A percentile compares a stretch with the other conserved stretches of the same genome.
Evolutionary conservation across 2,888 invertebrate species (phyloP).

Genomic region (Sepioteuthis lessoniana): DNA sequence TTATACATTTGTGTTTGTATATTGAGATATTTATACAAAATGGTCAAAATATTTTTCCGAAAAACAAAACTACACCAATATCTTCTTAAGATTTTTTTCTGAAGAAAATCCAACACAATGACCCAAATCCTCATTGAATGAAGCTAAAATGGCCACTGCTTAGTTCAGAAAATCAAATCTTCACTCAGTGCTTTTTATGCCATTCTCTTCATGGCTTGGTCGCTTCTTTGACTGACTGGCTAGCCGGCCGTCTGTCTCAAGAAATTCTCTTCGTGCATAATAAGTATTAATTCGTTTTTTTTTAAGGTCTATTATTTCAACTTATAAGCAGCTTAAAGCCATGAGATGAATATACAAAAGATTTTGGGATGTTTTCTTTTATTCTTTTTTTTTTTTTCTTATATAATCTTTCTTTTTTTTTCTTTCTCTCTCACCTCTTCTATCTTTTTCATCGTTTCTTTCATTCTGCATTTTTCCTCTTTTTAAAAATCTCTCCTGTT

Average conservation of each 20-base stretch:
- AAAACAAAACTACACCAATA: neutral
- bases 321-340: conserved; percentile 21
- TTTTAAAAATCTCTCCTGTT: too few species aligned
- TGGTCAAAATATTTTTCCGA: neutral
- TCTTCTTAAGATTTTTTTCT: neutral
- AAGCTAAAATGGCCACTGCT: neutral
- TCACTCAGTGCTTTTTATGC: neutral
- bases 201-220: neutral
- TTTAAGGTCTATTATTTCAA: neutral
- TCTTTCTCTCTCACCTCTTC: too few species aligned
- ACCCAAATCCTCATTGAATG: neutral
- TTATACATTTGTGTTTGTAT: neutral
- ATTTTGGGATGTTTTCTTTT: neutral
- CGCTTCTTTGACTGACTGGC: neutral
- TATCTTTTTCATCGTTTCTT: too few species aligned
- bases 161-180: neutral
- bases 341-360: conserved; percentile 17
- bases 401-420: neutral
- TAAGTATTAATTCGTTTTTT: neutral
- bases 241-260: neutral
- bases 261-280: neutral
- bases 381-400: neutral
- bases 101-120: conserved; percentile 10
- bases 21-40: neutral
- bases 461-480: too few species aligned